phyloP scores from a whole-genome alignment of 2,113 vertebrate genomes.

The Oreotragus oreotragus region DNA sequence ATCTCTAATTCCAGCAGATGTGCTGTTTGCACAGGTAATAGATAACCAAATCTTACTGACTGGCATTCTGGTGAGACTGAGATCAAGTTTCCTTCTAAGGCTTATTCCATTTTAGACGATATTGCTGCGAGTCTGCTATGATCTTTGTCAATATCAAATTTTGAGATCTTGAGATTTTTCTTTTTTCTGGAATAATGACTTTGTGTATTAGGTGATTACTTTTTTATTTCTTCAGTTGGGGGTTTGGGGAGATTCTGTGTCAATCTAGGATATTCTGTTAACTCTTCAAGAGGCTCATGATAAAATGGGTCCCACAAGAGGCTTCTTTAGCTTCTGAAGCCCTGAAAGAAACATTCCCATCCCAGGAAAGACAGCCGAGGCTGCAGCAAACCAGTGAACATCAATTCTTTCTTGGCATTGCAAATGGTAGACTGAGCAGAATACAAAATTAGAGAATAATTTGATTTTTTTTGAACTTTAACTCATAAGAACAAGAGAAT shows the following conservation, averaged over 20 bases:
- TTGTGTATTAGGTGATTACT: not conserved
- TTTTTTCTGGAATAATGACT: not conserved
- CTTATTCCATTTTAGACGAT: not conserved
- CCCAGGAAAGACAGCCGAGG: not conserved
- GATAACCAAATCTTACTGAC: not conserved
- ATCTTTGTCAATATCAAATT: not conserved
- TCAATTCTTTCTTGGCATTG: not conserved
- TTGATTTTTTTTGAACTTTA: not conserved
- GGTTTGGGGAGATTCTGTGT: not conserved
- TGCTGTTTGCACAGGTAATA: not conserved
- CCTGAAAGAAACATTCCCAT: not conserved
- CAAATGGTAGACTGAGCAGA: not conserved
- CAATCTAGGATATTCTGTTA: not conserved
- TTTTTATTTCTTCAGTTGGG: not conserved
- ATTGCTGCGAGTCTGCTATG: not conserved
- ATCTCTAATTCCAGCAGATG: not conserved
- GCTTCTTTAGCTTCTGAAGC: not conserved
- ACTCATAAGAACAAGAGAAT: not conserved
- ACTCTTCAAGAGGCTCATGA: not conserved
- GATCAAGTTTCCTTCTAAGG: not conserved
- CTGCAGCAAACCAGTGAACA: not conserved
- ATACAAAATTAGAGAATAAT: not conserved
- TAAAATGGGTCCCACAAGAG: not conserved
- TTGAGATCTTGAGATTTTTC: not conserved
- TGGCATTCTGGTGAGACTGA: not conserved